Base-by-base conservation (phyloP, 2,888 invertebrate genomes). In the Heliconius aoede region DNA sequence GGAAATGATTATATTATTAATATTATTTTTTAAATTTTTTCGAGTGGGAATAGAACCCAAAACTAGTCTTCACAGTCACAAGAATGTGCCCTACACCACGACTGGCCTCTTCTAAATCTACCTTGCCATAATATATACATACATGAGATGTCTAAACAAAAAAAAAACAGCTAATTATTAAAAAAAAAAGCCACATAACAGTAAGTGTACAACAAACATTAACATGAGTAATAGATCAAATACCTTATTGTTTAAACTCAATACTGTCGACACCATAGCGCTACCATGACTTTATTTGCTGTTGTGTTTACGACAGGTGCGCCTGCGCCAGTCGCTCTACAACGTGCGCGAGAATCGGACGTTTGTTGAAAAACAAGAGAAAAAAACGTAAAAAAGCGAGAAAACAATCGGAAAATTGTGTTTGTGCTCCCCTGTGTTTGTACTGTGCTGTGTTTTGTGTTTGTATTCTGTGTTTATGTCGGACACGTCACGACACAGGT, bases 311-410 rank as follows among this genome's bases (percentile, higher is more conserved):
- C 69, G 79, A 79, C 82, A 82, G 82, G 82, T 81, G 82, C 73
- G 76, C 73, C 51, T 72, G 79, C 80, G 77, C 77, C 92, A 93
- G 93, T 93, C 90, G 84, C 86, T 84, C 84, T 74, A 79, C 78
- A 86, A 83, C 89, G 80, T 88, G 92, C 91, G 93, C 89, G 76
- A 79, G 90, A 89, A 89, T 83, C 81, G 88, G 86, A 82, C 86
- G 92, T 83, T 84, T 85, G 85, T 77, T 77, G 80, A 76, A 76
- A 58, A 21, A 15, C n/a, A 36, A 46, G 11, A 40, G 68, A 80
- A 77, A 74, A 74, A 79, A 71, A 75, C 75, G 72, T 80, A 81
- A 81, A 79, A 75, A 65, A 65, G n/a, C 65, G 24, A 65, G 24
- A 65, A 65, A 65, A 65, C 78, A 76, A 79, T 75, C 75, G 80